Evolutionary conservation across 2,888 invertebrate genomes (phyloP), one percentile per base, ranked within the genome.

Genomic region (Chrysomela aeneicollis): DNA sequence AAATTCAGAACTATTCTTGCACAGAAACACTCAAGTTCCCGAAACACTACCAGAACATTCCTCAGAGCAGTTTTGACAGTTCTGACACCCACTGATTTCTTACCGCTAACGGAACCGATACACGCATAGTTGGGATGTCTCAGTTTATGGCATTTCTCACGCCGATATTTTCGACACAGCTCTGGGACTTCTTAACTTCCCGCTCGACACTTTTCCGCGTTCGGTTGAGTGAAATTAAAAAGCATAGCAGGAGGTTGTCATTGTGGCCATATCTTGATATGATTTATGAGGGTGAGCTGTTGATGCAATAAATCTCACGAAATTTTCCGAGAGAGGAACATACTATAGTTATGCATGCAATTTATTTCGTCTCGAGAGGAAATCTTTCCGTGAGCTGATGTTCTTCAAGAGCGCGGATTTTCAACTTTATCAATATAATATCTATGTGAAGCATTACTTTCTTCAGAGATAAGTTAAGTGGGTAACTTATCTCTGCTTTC

Each of bases 251-350:
- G 67, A 66, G 68, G 68, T 75, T 74, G 75, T 76, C 75, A 71
- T 67, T 74, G 74, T 69, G 69, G 74, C 77, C 78, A 78, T 79
- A 79, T 78, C 78, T 77, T 69, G 77, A 77, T 76, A 79, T 80
- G 81, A 80, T 80, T 81, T 80, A 81, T 78, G 77, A 74, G 61
- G 76, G 72, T 74, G 73, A 73, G 76, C 76, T 76, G 78, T 76
- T 76, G 76, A 75, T 73, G 73, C 71, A 74, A 76, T 76, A 75
- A 76, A 75, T 74, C 72, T 71, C 68, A 21, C 32, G 35, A 67
- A 71, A 73, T 73, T 76, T 74, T 71, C 69, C 72, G 70, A 68
- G 68, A 66, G 73, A 5, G 4, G 6, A 26, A 26, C 3, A 26
- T 5, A 5, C 26, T 3, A 6, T 26, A 5, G 26, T 26, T 26